Conservation (phyloP, 2,888 invertebrate species). For the Trichopoda pennipes region DNA sequence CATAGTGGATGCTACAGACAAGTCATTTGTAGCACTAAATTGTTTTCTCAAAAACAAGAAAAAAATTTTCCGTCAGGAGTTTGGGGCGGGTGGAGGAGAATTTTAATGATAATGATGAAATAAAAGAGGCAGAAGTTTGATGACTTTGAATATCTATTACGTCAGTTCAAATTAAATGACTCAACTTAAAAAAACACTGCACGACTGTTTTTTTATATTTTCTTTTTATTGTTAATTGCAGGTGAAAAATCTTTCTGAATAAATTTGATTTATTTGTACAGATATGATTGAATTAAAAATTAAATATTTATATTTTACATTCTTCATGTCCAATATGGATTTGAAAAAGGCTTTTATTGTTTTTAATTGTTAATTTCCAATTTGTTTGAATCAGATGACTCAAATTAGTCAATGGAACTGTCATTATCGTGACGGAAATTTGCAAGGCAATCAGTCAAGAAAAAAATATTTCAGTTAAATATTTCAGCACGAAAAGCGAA, state of each 20-base stretch:
- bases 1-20: constrained; percentile 22
- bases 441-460: too few species aligned
- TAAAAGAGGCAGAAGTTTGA: constrained; percentile 56
- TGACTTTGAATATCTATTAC: constrained; percentile 63
- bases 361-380: too few species aligned
- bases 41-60: neutral
- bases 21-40: constrained; percentile 16
- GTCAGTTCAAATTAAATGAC: constrained; percentile 47
- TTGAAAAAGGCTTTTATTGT: too few species aligned
- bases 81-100: neutral
- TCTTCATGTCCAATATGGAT: neutral
- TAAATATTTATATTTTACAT: neutral
- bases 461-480: too few species aligned
- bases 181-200: constrained; percentile 40
- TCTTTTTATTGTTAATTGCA: constrained; percentile 41
- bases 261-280: constrained; percentile 34
- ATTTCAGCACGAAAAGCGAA: too few species aligned
- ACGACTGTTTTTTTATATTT: neutral
- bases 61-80: neutral
- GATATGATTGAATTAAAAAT: constrained; percentile 33
- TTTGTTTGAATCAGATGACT: too few species aligned
- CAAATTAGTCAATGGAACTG: too few species aligned
- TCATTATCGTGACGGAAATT: too few species aligned
- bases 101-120: constrained; percentile 44
- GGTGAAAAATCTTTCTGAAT: constrained; percentile 45